phyloP scores from a whole-genome alignment of 2,888 invertebrate species.

The Prosapia bicincta region DNA sequence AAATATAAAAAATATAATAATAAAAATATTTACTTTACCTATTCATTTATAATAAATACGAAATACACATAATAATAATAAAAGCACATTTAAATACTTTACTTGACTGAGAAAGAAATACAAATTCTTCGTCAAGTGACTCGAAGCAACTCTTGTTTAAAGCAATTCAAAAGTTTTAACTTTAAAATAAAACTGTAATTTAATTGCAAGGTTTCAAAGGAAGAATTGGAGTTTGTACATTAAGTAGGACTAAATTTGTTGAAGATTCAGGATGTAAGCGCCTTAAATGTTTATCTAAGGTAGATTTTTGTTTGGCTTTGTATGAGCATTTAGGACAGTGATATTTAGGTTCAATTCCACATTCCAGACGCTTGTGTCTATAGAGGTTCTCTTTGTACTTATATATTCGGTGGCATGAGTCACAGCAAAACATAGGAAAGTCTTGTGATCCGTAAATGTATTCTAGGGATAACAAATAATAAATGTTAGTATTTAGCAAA shows the following conservation, averaged over 20 bases:
- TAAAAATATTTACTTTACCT: too few species aligned
- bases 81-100: too few species aligned
- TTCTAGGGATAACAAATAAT: not conserved
- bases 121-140: too few species aligned
- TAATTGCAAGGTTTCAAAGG: not conserved
- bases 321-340: constrained; percentile 42
- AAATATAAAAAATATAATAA: too few species aligned
- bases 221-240: not conserved
- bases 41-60: too few species aligned
- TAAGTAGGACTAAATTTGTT: not conserved
- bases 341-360: constrained; percentile 48
- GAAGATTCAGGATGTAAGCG: not conserved
- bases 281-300: constrained; percentile 15
- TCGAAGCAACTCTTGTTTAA: too few species aligned
- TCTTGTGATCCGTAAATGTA: not conserved
- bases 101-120: too few species aligned
- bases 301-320: constrained; percentile 23
- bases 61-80: too few species aligned
- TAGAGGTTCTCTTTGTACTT: constrained; percentile 28
- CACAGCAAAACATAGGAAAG: not conserved
- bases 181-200: too few species aligned
- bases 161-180: too few species aligned
- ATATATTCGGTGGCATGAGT: constrained; percentile 30
- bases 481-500: not conserved
- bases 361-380: constrained; percentile 51